phyloP scores from a whole-genome alignment of 30 jellyfish, hydroid and myxozoan genomes.

The Pelagia noctiluca region DNA sequence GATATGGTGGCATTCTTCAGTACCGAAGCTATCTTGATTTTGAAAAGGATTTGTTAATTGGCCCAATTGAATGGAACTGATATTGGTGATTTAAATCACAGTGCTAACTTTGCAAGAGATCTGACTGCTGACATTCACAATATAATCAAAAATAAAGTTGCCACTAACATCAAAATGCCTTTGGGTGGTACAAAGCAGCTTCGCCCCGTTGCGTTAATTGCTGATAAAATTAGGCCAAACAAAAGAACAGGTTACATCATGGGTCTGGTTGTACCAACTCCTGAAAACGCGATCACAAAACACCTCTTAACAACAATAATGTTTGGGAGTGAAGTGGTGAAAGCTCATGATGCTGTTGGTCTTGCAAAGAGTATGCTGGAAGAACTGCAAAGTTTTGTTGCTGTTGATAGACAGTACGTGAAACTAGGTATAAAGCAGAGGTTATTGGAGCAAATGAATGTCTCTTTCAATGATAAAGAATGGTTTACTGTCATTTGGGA shows the following conservation, averaged over 20 bases:
- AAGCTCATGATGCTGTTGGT: constrained; percentile 6
- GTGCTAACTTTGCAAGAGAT: constrained; percentile 31
- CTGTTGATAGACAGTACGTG: constrained; percentile 12
- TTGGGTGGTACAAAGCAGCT: constrained; percentile 21
- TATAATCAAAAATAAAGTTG: constrained; percentile 3
- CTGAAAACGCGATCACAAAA: constrained; percentile 3
- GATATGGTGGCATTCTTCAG: constrained; percentile 32
- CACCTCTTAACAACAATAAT: neutral
- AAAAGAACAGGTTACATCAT: constrained; percentile 34
- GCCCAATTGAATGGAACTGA: constrained; percentile 48
- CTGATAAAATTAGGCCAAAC: constrained; percentile 43
- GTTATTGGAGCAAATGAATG: constrained; percentile 24
- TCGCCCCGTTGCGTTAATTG: constrained; percentile 48
- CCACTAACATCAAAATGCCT: constrained; percentile 8
- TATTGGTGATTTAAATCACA: constrained; percentile 34
- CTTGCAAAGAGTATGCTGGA: constrained; percentile 20
- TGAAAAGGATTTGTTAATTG: constrained; percentile 45
- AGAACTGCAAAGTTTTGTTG: neutral
- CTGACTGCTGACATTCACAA: constrained; percentile 19
- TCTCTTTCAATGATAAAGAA: neutral
- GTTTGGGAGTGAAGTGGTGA: constrained; percentile 9
- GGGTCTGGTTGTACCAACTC: constrained; percentile 11
- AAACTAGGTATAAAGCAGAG: constrained; percentile 1
- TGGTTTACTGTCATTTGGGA: constrained; percentile 39
- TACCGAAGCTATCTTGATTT: constrained; percentile 41